Base-by-base conservation (phyloP, 2,888 invertebrate genomes). In the Muschampia plurimacula region DNA sequence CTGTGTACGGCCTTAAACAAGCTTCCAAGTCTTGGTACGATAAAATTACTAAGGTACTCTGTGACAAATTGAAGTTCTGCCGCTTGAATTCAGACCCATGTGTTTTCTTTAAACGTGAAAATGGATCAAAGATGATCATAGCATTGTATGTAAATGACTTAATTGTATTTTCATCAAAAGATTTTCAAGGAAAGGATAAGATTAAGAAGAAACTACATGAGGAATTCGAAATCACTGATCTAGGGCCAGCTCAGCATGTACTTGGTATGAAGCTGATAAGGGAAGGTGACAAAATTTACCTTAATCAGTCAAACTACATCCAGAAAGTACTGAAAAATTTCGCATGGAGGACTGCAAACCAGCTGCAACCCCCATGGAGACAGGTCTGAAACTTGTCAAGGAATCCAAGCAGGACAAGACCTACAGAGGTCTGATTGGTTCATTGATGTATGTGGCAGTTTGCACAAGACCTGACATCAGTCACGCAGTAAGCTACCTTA, bases 181-280 rank as follows among this genome's bases (percentile, higher is more conserved):
- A 49, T 49, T 49, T 49, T 49, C 49, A 49, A 49, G 49, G 49
- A 5, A 49, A 49, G 49, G 49, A 49, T 49, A n/a, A 49, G 49
- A 49, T 49, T n/a, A 49, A 49, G n/a, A 49, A n/a, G n/a, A 0
- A 49, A 8, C 49, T 49, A n/a, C n/a, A 49, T 5, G 49, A 49
- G 49, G 49, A 49, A n/a, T 49, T 49, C 7, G 49, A 49, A n/a
- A 49, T 49, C 49, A 49, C 49, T 49, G 49, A 49, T 49, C 49
- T 49, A 49, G 49, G 49, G 62, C 65, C 76, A 9, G 75, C 78
- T 59, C n/a, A 49, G n/a, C 49, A 49, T 49, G n/a, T 49, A n/a
- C 49, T 49, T 49, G 49, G 49, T n/a, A 49, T 49, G 49, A 49
- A 49, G 49, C n/a, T 49, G 49, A 49, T 49, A 10, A 49, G 49